These are phyloP conservation scores for Cordilura impudica DNA, from an alignment of 2,888 invertebrate genomes.

Conservation along the genomic window DNA sequence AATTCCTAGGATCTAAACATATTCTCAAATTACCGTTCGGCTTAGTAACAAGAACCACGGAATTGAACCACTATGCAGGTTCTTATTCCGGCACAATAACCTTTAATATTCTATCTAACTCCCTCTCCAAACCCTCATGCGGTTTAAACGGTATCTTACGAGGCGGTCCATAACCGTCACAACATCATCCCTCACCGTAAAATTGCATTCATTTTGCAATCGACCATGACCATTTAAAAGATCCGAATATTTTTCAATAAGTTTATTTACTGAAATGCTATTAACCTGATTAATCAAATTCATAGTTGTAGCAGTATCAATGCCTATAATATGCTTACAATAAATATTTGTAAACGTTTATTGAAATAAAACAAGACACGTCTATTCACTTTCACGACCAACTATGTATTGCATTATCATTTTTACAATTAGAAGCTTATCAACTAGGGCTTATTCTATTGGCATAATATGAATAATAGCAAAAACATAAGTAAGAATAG, in stretches of 20 bases:
- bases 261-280: constrained; percentile 25
- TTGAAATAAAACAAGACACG: no score
- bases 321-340: constrained; percentile 48
- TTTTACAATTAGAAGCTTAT: no score
- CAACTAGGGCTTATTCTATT: no score
- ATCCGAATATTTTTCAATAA: constrained; percentile 42
- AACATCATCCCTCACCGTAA: constrained; percentile 32
- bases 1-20: background rate
- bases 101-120: constrained; percentile 50
- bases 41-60: constrained; percentile 53
- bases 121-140: constrained; percentile 29
- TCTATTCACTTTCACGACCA: no score
- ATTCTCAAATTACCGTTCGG: constrained; percentile 53
- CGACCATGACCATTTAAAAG: constrained; percentile 21
- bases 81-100: constrained; percentile 48
- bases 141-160: constrained; percentile 50
- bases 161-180: constrained; percentile 36
- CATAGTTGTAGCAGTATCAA: constrained; percentile 31
- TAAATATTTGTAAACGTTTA: no score
- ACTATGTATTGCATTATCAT: no score
- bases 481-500: no score
- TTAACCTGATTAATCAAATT: constrained; percentile 38
- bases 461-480: no score
- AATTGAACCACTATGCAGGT: constrained; percentile 60
- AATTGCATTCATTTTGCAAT: constrained; percentile 17